Evolutionary conservation across 2,888 invertebrate genomes (phyloP), one percentile per base, ranked within the genome.

Genomic region (Meloe dianella): DNA sequence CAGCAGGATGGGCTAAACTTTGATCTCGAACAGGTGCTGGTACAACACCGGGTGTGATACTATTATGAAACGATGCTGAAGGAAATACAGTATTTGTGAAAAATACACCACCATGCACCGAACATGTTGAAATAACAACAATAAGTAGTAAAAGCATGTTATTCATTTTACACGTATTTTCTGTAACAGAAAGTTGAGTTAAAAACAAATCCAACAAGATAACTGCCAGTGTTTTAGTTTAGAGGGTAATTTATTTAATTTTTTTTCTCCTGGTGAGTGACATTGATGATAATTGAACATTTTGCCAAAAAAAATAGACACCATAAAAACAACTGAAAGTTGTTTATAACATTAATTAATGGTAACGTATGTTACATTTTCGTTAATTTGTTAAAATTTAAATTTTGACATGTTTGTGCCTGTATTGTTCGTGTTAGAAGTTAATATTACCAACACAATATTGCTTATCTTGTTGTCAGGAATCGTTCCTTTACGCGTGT

Each of bases 1-100:
- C 92, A 0, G 91, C 90, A 6, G 90, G 91, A 81, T 93, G 92
- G 0, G 90, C 87, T 1, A 87, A 80, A 0, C 70, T 71, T 66
- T 76, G 72, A 29, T 71, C 61, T 59, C 71, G 73, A 24, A 72
- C 64, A 32, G 71, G 62, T n/a, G 73, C 73, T 5, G 72, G 63
- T 20, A 75, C 61, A 14, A 74, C 67, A 38, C 69, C 73, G 7
- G 74, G 73, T 30, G 60, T 22, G 9, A 66, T 35, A 22, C 65
- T 67, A 10, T 65, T 56, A 57, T 54, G 54, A 27, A 27, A 54
- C 10, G 63, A 58, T 22, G 22, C 38, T 12, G 51, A 30, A 20
- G 51, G 22, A 8, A 64, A 27, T 56, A 61, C 35, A 54, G 17
- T 12, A 29, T 20, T 54, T 54, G 54, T 54, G 7, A 54, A 54